These are phyloP conservation scores for Parnassius orleans DNA, from an alignment of 2,888 invertebrate genomes.

Conservation along the genomic window DNA sequence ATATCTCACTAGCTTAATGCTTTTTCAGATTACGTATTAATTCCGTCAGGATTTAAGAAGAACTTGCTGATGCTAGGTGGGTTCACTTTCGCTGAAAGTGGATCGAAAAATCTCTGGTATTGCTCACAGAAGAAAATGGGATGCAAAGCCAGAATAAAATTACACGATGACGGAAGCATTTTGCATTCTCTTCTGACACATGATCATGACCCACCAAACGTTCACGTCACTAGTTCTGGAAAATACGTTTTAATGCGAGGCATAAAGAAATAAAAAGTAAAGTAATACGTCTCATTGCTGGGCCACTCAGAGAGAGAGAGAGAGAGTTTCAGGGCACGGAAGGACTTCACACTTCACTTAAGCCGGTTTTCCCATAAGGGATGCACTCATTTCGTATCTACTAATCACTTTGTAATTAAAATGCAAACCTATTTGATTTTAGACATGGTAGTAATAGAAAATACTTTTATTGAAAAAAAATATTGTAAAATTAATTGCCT, in stretches of 20 bases:
- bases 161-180: slow-evolving; percentile 32
- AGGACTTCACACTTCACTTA: too few relatives aligned
- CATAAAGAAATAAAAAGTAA: neutral
- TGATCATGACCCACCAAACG: slow-evolving; percentile 27
- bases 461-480: too few relatives aligned
- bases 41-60: slow-evolving; percentile 17
- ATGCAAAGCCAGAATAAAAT: slow-evolving; percentile 43
- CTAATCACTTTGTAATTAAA: too few relatives aligned
- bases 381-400: neutral
- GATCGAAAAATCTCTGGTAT: slow-evolving; percentile 43
- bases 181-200: slow-evolving; percentile 29
- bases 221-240: slow-evolving; percentile 12
- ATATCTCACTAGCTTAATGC: neutral
- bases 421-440: too few relatives aligned
- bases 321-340: too few relatives aligned
- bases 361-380: too few relatives aligned
- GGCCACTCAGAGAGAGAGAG: too few relatives aligned
- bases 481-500: too few relatives aligned
- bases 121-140: slow-evolving; percentile 46
- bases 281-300: too few relatives aligned
- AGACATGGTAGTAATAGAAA: too few relatives aligned
- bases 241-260: slow-evolving; percentile 2
- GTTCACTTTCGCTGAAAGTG: slow-evolving; percentile 43
- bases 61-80: slow-evolving; percentile 14
- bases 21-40: slow-evolving; percentile 11